Evolutionary conservation across 2,797 vertebrate genomes (phyloP), one percentile per base, ranked within the genome.

Genomic region (Manis javanica): DNA sequence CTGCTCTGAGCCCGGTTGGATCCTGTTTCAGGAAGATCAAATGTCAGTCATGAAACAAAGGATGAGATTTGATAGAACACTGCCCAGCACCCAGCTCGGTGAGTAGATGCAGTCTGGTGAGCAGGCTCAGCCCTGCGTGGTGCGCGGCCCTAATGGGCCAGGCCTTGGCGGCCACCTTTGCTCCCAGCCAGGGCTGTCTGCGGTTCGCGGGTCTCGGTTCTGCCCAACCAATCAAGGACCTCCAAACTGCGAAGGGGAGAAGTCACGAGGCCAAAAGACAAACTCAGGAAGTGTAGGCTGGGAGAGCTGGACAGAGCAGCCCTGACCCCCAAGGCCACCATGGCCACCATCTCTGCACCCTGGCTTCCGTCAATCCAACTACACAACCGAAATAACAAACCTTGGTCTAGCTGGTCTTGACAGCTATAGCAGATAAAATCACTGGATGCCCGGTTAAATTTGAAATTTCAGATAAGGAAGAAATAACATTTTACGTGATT

Each of bases 181-280:
- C 13, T 24, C 23, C 53, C 23, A 1, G 19, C 46, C 68, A 1
- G n/a, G 0, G 4, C 7, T 7, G 1, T 10, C 6, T 0, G 2
- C 3, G 11, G 23, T 55, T 78, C 1, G 2, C 2, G 13, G 23
- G 55, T 78, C 1, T 2, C 0, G 3, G 63, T 2, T 51, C 14
- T 37, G 42, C 49, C 13, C 3, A 0, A 1, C 0, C 29, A 12
- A 15, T 0, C 5, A 57, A 51, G 57, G 72, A 12, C 2, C 29
- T 34, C 24, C 64, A 2, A 0, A 2, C 2, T 1, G 3, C 57
- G 31, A 12, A 7, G n/a, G 51, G 31, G 31, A 81, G 26, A 13
- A 29, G 26, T 14, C 2, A 6, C 31, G 10, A 12, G 57, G 42
- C 19, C 31, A 6, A 8, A n/a, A 1, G 39, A 42, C n/a, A 49